Base-by-base conservation (phyloP, 1,140 invertebrate genomes). In the Drosophila ohnishii region DNA sequence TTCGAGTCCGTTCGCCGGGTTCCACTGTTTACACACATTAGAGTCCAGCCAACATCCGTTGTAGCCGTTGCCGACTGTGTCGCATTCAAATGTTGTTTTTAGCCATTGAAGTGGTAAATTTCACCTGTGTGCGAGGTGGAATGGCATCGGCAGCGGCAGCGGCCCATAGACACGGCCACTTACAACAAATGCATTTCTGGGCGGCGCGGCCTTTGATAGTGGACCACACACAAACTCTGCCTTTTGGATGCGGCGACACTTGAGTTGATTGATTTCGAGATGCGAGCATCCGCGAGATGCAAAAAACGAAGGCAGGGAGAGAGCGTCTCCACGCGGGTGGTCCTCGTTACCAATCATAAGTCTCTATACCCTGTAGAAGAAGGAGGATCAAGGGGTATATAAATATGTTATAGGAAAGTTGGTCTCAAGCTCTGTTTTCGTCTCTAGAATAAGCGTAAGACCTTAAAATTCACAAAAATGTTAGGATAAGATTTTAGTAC, bases 71-170 rank as follows among this genome's bases (percentile, higher is more conserved):
- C 69, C 71, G 78, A 90, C 79, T 89, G 79, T 89, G 79, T 89
- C 78, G 70, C 75, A 76, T 89, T 82, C 79, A 78, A 89, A 81
- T 89, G 86, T 89, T 89, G 86, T 89, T 88, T 89, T 90, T 90
- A 89, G 65, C 79, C 78, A 74, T 76, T 84, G 70, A 89, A 89
- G 86, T 89, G 86, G 81, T 84, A 89, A 89, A 89, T 89, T 89
- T 89, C 86, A 89, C 86, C 86, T 89, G 86, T 89, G 79, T 88
- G 67, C 66, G 84, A 82, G 79, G 72, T 80, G 76, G 32, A 78
- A 61, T 1, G 25, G 19, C 60, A 59, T 50, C 56, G 28, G 47
- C 50, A 61, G 30, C 45, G 60, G 44, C 57, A 30, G 40, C 47
- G 61, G 57, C 56, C 70, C 75, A 86, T 79, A 87, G 83, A 86